These are phyloP conservation scores for Psittacula cyanocephala DNA, from an alignment of 2,113 vertebrate species.

Conservation along the genomic window DNA sequence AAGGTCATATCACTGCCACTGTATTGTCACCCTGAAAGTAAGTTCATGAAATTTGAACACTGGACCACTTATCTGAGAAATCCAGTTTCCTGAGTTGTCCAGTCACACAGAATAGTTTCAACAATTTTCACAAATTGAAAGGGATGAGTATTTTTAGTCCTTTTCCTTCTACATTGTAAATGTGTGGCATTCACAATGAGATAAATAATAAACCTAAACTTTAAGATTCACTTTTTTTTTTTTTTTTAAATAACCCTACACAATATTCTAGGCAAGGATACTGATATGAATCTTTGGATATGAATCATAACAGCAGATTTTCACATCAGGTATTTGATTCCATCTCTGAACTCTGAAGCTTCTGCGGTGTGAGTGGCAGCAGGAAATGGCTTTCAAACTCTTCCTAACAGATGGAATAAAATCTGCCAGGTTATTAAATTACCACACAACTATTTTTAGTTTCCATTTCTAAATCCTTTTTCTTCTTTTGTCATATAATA, in stretches of 20 bases:
- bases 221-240: neutral
- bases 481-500: slow-evolving; percentile 59
- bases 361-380: slow-evolving; percentile 48
- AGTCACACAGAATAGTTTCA: neutral
- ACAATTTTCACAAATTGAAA: neutral
- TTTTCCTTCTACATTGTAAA: neutral
- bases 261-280: slow-evolving; percentile 16
- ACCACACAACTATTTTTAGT: slow-evolving; percentile 67
- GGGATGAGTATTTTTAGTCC: neutral
- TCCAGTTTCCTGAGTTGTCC: neutral
- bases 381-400: slow-evolving; percentile 68
- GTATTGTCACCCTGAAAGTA: neutral
- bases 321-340: slow-evolving; percentile 62
- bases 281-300: slow-evolving; percentile 41
- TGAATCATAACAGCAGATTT: slow-evolving; percentile 58
- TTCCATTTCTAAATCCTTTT: slow-evolving; percentile 50
- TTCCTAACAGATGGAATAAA: slow-evolving; percentile 67
- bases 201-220: neutral
- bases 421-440: slow-evolving; percentile 72
- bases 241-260: neutral
- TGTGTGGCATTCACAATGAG: neutral
- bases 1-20: neutral
- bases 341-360: slow-evolving; percentile 43
- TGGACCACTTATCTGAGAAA: neutral
- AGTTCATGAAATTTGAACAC: neutral